Base-by-base conservation (phyloP, 2,113 vertebrate species). In the Ictidomys tridecemlineatus region DNA sequence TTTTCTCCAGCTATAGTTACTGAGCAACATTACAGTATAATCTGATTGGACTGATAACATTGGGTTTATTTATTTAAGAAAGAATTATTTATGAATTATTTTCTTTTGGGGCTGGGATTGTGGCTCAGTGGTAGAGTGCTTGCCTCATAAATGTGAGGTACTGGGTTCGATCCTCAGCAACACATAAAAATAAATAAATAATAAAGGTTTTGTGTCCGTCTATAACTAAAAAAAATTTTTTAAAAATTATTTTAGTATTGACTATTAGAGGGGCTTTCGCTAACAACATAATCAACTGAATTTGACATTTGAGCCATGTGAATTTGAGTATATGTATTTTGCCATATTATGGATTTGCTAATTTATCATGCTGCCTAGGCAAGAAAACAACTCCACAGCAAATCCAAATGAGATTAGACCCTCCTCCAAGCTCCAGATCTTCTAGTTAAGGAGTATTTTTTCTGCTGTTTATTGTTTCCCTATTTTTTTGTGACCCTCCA, bases 371-470 rank as follows among this genome's bases (percentile, higher is more conserved):
- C 67, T 92, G 32, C 77, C 39, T 42, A 69, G 22, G 30, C 34
- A 94, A 9, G 45, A 93, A 90, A 56, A 86, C 78, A 91, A 34
- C 69, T 93, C 42, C 58, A n/a, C 24, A 96, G 34, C 65, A 97
- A 4, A 92, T 9, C 17, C 76, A 93, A 32, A 73, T 76, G 51
- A 87, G 48, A 58, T 28, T 63, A 63, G 61, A 63, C 32, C 18
- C 13, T 95, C 8, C 92, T 13, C 8, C 22, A 89, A 58, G 32
- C 28, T 90, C 67, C 16, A 45, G 0, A 85, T 45, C 17, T 89
- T 83, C 85, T 37, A 65, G 9, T 67, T 37, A 2, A 1, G 11
- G 48, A 89, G 48, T 26, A 93, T 87, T 63, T 69, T 53, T 93
- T 95, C 77, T 93, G 42, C 10, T 51, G 2, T 32, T 82, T 2